Base-by-base conservation (phyloP, 2,888 invertebrate genomes). In the Actias luna region DNA sequence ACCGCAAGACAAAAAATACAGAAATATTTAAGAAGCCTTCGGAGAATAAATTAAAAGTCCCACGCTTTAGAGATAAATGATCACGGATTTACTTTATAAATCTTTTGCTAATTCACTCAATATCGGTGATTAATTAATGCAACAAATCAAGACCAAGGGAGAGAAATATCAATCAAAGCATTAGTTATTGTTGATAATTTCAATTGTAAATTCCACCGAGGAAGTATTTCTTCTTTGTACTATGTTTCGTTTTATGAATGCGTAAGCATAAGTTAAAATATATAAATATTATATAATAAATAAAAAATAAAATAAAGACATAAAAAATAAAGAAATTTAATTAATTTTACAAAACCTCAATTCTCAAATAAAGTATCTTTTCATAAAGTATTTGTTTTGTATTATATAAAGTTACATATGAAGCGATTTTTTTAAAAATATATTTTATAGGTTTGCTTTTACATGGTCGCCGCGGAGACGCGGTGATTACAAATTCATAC, bases 101-200 rank as follows among this genome's bases (percentile, higher is more conserved):
- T 63, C 50, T 35, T 63, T 50, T 35, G 25, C 27, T 35, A 59
- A 59, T 59, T n/a, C 42, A 27, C 62, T 33, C 35, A 50, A 63
- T 52, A 63, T 33, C 18, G 42, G n/a, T 62, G 42, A 58, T 58
- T 58, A 62, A 62, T 42, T 18, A 36, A 52, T 31, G 58, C 61
- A 42, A 62, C 61, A 62, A 57, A 46, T 25, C 61, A 22, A 12
- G 29, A 31, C 42, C 33, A 62, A 57, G 58, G 55, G 46, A 39
- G 57, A 42, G 29, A 46, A 62, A 55, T 57, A 62, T 39, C 31
- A 58, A 62, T 62, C 29, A 62, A 58, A 14, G 12, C 55, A 55
- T 10, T 35, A 59, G n/a, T n/a, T n/a, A 33, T 22, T 22, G 29
- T n/a, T 29, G 7, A 16, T 55, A n/a, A 55, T 29, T 55, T 55